A percentile compares a stretch with the other conserved stretches of the same genome.
Evolutionary conservation across 2,797 vertebrate species (phyloP).

Genomic region (Aplochiton taeniatus): DNA sequence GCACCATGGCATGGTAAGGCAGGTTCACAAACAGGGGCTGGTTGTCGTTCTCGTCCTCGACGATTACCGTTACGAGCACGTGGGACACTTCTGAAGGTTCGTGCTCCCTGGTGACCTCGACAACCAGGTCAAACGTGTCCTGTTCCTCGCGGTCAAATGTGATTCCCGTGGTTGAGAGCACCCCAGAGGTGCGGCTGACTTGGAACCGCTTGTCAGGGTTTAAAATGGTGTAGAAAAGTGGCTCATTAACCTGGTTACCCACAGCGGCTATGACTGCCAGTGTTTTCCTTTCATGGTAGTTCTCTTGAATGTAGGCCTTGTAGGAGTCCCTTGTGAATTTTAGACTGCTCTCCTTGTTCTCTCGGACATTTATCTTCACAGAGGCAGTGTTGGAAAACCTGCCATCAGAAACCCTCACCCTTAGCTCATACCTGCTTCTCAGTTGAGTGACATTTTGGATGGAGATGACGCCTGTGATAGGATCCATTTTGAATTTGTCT

Average conservation of each 20-base stretch:
- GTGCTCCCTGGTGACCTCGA: constrained; percentile 88
- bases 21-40: constrained; percentile 90
- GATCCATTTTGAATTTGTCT: constrained; percentile 90
- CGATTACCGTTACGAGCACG: constrained; percentile 82
- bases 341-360: constrained; percentile 87
- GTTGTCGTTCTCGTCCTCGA: constrained; percentile 94
- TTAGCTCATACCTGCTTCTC: constrained; percentile 93
- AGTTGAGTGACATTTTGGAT: constrained; percentile 93
- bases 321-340: constrained; percentile 91
- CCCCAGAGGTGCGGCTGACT: constrained; percentile 91
- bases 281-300: constrained; percentile 84
- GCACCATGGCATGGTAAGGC: constrained; percentile 91
- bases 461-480: constrained; percentile 80
- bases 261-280: constrained; percentile 87
- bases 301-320: constrained; percentile 85
- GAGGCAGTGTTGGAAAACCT: constrained; percentile 83
- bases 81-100: constrained; percentile 81
- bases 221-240: constrained; percentile 90
- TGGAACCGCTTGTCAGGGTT: constrained; percentile 93
- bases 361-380: constrained; percentile 90
- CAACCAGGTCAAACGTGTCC: constrained; percentile 85
- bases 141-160: constrained; percentile 91
- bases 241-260: constrained; percentile 93
- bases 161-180: constrained; percentile 90
- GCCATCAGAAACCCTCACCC: constrained; percentile 90